Evolutionary conservation across 2,113 vertebrate genomes (phyloP).

Genomic region (Rhagologus leucostigma): DNA sequence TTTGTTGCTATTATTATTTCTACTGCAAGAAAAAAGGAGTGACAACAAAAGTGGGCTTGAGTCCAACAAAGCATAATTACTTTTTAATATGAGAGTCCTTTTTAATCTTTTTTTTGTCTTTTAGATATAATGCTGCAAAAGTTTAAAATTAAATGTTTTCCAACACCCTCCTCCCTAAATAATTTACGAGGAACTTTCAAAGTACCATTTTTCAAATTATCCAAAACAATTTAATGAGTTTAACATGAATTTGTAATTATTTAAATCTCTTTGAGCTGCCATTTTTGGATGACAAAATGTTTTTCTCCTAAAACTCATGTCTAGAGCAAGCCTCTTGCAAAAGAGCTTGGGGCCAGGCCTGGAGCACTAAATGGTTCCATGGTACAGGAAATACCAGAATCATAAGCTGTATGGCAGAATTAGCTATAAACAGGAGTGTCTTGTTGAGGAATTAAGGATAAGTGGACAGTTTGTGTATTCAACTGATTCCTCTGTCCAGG

Average conservation of each 20-base stretch:
- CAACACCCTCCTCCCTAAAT: background rate
- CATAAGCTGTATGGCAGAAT: background rate
- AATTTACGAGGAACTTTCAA: background rate
- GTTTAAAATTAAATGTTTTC: constrained; percentile 9
- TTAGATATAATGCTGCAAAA: background rate
- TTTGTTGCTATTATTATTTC: background rate
- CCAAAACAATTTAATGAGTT: constrained; percentile 60
- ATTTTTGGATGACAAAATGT: constrained; percentile 54
- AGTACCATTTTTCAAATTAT: background rate
- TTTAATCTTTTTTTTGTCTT: background rate
- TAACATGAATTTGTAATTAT: constrained; percentile 56
- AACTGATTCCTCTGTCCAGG: background rate
- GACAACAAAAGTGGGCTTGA: background rate
- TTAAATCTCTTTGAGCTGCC: constrained; percentile 48
- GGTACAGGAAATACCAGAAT: background rate
- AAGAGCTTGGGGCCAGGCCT: constrained; percentile 14
- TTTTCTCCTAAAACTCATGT: constrained; percentile 36
- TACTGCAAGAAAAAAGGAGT: background rate
- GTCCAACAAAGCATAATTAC: background rate
- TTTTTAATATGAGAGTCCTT: background rate
- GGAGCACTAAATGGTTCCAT: background rate
- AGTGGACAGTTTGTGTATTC: background rate
- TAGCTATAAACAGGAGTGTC: background rate
- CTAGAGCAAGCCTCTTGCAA: background rate
- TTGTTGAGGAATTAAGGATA: background rate